Evolutionary conservation across 1,140 invertebrate species (phyloP).

Genomic region (Drosophila saltans): DNA sequence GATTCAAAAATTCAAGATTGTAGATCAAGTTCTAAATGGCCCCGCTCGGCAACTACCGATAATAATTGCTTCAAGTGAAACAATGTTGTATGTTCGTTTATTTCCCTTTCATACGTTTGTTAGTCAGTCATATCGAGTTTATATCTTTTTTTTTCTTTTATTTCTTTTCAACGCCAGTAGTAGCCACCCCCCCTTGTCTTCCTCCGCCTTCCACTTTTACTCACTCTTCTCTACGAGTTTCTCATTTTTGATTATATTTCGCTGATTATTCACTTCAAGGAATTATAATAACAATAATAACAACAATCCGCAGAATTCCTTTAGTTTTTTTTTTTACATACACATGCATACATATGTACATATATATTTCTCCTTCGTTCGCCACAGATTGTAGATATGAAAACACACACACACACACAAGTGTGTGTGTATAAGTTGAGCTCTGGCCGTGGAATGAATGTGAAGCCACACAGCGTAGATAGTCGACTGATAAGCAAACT

Average conservation of each 20-base stretch:
- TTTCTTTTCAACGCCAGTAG: constrained; percentile 46
- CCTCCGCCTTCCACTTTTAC: constrained; percentile 55
- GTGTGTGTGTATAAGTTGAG: constrained; percentile 34
- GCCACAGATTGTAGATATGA: constrained; percentile 74
- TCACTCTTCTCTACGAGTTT: constrained; percentile 13
- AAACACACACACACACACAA: constrained; percentile 47
- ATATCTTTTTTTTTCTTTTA: constrained; percentile 19
- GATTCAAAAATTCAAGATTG: constrained; percentile 9
- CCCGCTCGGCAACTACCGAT: constrained; percentile 18
- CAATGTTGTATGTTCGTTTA: constrained; percentile 60
- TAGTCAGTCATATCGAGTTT: constrained; percentile 14
- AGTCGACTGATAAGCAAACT: constrained; percentile 76
- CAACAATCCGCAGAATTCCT: constrained; percentile 82
- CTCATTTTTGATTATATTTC: constrained; percentile 80
- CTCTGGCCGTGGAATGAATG: constrained; percentile 69
- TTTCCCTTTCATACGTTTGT: constrained; percentile 21
- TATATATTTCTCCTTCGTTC: constrained; percentile 52
- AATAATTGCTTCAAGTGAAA: constrained; percentile 70
- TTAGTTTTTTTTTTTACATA: constrained; percentile 59
- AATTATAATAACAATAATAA: constrained; percentile 82
- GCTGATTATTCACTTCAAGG: constrained; percentile 81
- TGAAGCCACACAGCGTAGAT: constrained; percentile 80
- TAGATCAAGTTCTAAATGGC: not conserved
- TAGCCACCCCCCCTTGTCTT: constrained; percentile 44
- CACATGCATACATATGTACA: constrained; percentile 21